Evolutionary conservation across 2,888 invertebrate species (phyloP).

Genomic region (Polietes domitor): DNA sequence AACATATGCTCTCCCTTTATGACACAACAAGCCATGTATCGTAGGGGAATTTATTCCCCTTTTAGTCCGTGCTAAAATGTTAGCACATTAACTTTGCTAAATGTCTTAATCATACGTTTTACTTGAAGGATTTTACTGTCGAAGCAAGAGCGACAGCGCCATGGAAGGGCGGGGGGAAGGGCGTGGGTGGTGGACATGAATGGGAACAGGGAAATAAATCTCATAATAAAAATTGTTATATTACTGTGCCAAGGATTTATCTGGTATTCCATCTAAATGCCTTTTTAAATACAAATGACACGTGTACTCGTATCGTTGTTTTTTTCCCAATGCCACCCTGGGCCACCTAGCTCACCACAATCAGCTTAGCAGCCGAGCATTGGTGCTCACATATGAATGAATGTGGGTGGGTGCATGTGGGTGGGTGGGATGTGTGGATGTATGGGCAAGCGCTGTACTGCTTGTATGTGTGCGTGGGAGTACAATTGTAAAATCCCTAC

Average conservation of each 20-base stretch:
- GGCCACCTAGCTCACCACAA: not conserved
- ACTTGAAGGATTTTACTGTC: constrained; percentile 12
- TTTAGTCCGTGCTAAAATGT: not conserved
- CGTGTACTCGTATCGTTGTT: constrained; percentile 15
- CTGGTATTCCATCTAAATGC: constrained; percentile 30
- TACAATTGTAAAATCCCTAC: constrained; percentile 10
- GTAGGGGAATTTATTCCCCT: not conserved
- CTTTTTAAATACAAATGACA: constrained; percentile 44
- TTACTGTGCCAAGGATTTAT: constrained; percentile 22
- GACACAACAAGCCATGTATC: no score
- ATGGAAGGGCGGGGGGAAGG: not conserved
- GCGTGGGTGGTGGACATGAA: not conserved
- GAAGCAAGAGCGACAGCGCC: not conserved
- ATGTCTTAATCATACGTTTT: constrained; percentile 17
- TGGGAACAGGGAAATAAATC: not conserved
- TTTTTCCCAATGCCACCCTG: not conserved
- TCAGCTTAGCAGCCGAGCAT: not conserved
- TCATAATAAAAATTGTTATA: constrained; percentile 15
- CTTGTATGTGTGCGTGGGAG: not conserved
- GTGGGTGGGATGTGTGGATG: not conserved
- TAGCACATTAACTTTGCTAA: constrained; percentile 18
- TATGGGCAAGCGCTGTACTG: not conserved
- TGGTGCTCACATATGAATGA: not conserved
- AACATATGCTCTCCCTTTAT: no score
- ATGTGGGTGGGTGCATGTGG: not conserved